Base-by-base conservation (phyloP, 2,888 invertebrate species). In the Onthophagus sagittarius region DNA sequence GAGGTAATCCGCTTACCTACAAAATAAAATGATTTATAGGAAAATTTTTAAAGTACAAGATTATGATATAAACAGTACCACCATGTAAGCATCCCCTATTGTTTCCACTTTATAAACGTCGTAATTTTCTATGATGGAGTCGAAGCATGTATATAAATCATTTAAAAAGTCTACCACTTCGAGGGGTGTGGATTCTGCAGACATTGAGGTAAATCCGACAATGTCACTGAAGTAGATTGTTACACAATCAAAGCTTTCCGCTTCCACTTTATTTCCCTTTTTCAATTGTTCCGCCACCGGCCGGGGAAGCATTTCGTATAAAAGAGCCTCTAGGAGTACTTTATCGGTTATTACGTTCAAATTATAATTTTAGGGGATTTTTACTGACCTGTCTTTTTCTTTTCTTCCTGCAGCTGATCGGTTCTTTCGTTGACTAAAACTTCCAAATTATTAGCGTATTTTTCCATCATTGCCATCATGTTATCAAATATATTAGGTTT, bases 401-500 rank as follows among this genome's bases (percentile, higher is more conserved):
- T 98, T 86, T 98, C 98, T 84, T 97, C 96, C 79, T 94, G 94
- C 73, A 98, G 86, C 83, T 96, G 96, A 84, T 96, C 95, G 0
- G 97, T 98, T 74, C 97, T 88, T 84, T 98, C 97, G 82, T 97
- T 96, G 0, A 98, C 98, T 1, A 98, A 87, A 0, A 92, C 95
- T 85, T 98, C 98, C 79, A 98, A 88, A 85, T 98, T 98, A 81
- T 94, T 97, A 9, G 97, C 96, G 83, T 98, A 98, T 82, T 97
- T 96, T 84, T 98, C 98, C 96, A 98, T 96, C 91, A 98, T 96
- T 0, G 94, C 94, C 89, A 98, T 95, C 96, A 98, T 97, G 83
- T 98, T 98, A 85, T 98, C 98, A 81, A 98, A 95, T 80, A 98
- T 97, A 85, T 98, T 98, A 14, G 95, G 92, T 85, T 96, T 94